Percentiles rank a stretch among this genome's conserved stretches.
Conservation (phyloP, 2,113 vertebrate species). For the Halcyon malimbica region DNA sequence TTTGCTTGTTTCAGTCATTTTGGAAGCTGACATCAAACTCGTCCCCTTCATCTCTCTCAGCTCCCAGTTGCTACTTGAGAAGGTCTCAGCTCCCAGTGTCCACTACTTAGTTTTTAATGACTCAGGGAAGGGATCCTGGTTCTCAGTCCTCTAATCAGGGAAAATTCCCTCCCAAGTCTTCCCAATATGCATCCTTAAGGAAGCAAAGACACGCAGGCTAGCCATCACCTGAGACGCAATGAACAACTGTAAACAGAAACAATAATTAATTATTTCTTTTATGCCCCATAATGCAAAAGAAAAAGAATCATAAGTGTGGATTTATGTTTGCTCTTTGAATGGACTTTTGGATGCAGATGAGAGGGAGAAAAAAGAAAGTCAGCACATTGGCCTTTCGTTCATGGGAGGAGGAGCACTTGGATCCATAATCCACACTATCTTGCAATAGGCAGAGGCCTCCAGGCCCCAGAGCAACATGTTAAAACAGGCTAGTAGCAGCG, state of each 20-base stretch:
- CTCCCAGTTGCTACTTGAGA: not conserved
- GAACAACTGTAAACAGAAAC: not conserved
- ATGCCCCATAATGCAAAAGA: not conserved
- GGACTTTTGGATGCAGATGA: not conserved
- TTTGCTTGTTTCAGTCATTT: not conserved
- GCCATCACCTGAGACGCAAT: not conserved
- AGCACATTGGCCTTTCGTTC: not conserved
- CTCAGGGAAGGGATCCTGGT: not conserved
- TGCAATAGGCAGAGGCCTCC: not conserved
- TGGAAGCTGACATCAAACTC: not conserved
- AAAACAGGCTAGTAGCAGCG: constrained; percentile 9
- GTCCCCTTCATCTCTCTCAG: not conserved
- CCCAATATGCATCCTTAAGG: not conserved
- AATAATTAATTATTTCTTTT: not conserved
- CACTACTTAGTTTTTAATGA: not conserved
- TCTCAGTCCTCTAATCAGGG: not conserved
- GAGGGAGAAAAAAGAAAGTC: not conserved
- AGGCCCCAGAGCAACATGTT: constrained; percentile 17
- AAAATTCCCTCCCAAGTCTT: not conserved
- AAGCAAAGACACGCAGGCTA: not conserved
- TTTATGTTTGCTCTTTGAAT: not conserved
- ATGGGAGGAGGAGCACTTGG: not conserved
- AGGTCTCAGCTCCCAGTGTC: not conserved
- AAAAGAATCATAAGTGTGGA: not conserved
- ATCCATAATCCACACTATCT: not conserved